Conservation (phyloP, 1,140 invertebrate species). For the Drosophila chauvacae region DNA sequence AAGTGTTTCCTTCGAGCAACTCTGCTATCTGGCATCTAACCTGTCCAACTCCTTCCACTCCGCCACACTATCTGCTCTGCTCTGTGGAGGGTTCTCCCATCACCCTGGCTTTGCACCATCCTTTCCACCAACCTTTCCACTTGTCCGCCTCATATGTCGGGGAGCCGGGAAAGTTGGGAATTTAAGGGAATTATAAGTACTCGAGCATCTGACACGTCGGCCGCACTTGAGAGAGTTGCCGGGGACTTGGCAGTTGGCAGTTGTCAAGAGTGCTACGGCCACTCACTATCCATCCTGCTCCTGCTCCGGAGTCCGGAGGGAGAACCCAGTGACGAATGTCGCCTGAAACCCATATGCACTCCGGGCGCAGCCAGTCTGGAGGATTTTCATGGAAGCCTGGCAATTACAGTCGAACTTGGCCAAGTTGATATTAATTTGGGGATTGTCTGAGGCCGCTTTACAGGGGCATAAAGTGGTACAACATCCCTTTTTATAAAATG, state of each 20-base stretch:
- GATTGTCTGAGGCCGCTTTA: neutral
- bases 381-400: neutral
- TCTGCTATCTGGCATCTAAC: conserved; percentile 16
- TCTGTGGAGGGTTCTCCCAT: neutral
- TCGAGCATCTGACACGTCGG: conserved; percentile 53
- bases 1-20: conserved; percentile 6
- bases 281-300: conserved; percentile 20
- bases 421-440: conserved; percentile 16
- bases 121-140: conserved; percentile 1
- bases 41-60: conserved; percentile 10
- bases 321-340: conserved; percentile 43
- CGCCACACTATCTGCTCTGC: conserved; percentile 6
- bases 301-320: neutral
- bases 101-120: neutral
- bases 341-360: conserved; percentile 42
- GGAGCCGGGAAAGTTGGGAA: conserved; percentile 40
- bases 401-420: conserved; percentile 22
- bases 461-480: neutral
- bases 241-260: conserved; percentile 51
- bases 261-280: conserved; percentile 47
- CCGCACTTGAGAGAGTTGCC: conserved; percentile 50
- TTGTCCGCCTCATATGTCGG: conserved; percentile 30
- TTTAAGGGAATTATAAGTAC: conserved; percentile 55
- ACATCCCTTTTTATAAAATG: neutral
- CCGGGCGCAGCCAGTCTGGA: neutral